Conservation (phyloP, 64 coral and sea anemone genomes). For the Pocillopora damicornis region DNA sequence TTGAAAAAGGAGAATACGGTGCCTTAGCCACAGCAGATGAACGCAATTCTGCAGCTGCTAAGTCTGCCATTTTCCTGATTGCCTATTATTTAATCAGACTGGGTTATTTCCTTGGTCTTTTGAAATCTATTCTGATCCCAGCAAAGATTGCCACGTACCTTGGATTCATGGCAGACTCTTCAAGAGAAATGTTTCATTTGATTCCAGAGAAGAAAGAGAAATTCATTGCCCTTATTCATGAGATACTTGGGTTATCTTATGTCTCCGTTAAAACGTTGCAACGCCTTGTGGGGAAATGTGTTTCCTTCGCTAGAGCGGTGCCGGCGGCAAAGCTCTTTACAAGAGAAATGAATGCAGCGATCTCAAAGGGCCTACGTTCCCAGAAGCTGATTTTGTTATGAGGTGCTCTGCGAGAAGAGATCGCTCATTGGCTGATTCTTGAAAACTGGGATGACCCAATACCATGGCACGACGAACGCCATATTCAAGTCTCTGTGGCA, state of each 20-base stretch:
- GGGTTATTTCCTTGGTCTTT: slow-evolving; percentile 54
- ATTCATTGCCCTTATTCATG: slow-evolving; percentile 15
- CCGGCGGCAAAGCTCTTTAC: slow-evolving; percentile 43
- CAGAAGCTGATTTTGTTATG: not conserved
- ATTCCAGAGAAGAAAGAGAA: slow-evolving; percentile 41
- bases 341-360: slow-evolving; percentile 50
- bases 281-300: slow-evolving; percentile 55
- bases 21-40: too few species aligned
- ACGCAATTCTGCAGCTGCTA: not conserved
- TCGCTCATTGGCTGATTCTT: too few species aligned
- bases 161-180: slow-evolving; percentile 14
- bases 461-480: too few species aligned
- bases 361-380: slow-evolving; percentile 19
- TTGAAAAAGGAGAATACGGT: not conserved
- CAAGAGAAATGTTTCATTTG: slow-evolving; percentile 24
- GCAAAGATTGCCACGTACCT: slow-evolving; percentile 41
- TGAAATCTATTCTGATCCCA: slow-evolving; percentile 45
- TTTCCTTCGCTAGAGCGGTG: slow-evolving; percentile 47
- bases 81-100: slow-evolving; percentile 24
- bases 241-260: not conserved
- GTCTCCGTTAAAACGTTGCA: slow-evolving; percentile 46
- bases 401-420: too few species aligned
- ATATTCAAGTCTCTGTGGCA: too few species aligned
- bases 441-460: too few species aligned
- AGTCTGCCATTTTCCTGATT: slow-evolving; percentile 51